Evolutionary conservation across 2,797 vertebrate genomes (phyloP), one percentile per base, ranked within the genome.

Genomic region (Xenopus petersii): DNA sequence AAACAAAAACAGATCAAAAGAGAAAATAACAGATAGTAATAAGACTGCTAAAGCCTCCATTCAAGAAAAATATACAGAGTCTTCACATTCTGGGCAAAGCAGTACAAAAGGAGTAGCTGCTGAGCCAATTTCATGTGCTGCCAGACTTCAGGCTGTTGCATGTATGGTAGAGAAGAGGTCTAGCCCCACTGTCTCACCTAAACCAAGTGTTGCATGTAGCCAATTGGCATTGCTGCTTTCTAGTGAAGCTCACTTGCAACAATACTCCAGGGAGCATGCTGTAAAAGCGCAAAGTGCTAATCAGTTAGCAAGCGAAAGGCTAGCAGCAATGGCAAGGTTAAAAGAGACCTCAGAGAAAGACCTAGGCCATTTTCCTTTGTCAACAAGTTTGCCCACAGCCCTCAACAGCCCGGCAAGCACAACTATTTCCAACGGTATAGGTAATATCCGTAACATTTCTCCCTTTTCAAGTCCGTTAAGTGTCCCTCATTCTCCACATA

Each of bases 181-280:
- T 42, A 98, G 97, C 81, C 97, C 97, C 6, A 93, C 94, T 71
- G 91, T 95, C 74, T 98, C 97, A 0, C 98, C 98, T 3, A 98
- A 98, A 80, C 98, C 98, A 75, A 99, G 96, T 9, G 93, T 98
- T 49, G 96, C 96, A 7, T 99, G 98, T 84, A 99, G 98, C 88
- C 98, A 99, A 66, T 85, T 99, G 68, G 98, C 98, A n/a, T 85
- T 99, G 56, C 91, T 99, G 68, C 93, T 99, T 51, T 99, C 98
- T 42, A 99, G 98, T 8, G 98, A 99, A 86, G 96, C 96, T 78
- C 97, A 99, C 85, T 89, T 99, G 81, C 97, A 99, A 88, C 96
- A 98, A 87, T 99, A 99, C 86, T 98, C 97, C 72, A 92, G 95
- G 83, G 96, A 98, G 87, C 98, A 99, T 21, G 93, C 97, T 68